Base-by-base conservation (phyloP, 2,113 vertebrate species). In the Phyllostomus discolor region DNA sequence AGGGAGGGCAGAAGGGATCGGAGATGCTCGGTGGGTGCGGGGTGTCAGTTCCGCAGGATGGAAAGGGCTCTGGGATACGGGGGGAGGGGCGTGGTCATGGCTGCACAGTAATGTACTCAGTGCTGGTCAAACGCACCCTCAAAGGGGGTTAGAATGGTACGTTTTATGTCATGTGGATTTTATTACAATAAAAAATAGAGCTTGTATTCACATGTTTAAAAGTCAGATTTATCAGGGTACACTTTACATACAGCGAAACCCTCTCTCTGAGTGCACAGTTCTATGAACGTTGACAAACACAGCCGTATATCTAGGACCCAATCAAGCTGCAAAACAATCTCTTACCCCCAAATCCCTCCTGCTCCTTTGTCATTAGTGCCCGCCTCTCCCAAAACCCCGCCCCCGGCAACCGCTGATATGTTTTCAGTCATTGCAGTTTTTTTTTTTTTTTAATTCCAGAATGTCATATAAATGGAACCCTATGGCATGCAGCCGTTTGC, bases 1-100 rank as follows among this genome's bases (percentile, higher is more conserved):
- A 62, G 6, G 5, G 43, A 20, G 5, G 11, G 2, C 2, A 17
- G 16, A 12, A 9, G 0, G 20, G 50, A 66, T 59, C 85, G 28
- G 10, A 19, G 4, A 1, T 10, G 26, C 41, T 20, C 24, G 24
- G 31, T 0, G 0, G 52, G 7, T 7, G 31, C 28, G 33, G 26
- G 54, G 22, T 41, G 79, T 88, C 86, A 9, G 38, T 14, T n/a
- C 52, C 35, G 48, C 54, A 54, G 31, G 31, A 38, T 6, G 46
- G 22, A 10, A 46, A 70, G 4, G 10, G 50, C 16, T 80, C 72
- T 75, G 57, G 7, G 22, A 5, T 1, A 46, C 12, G 6, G 14
- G 57, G 20, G 20, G 57, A 15, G 6, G 57, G 7, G 57, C 28
- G 64, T 12, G 31, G 64, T n/a, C 33, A 64, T 6, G 59, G 62